phyloP scores from a whole-genome alignment of 2,113 vertebrate species.

The Etia nguti region DNA sequence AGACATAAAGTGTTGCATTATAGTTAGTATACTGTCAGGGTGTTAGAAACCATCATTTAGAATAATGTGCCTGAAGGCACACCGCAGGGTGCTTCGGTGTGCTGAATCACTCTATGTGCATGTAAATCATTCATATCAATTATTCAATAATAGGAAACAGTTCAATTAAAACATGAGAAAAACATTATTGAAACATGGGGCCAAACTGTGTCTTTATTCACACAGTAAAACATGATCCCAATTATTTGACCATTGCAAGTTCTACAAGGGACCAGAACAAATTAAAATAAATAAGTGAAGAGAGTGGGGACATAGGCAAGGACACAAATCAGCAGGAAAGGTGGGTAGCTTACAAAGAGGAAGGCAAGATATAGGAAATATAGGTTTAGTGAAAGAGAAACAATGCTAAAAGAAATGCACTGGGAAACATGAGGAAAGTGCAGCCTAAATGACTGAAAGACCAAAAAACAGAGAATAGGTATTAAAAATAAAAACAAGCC shows the following conservation, averaged over 20 bases:
- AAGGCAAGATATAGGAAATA: accelerated
- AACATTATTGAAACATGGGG: neutral
- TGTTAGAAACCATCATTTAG: neutral
- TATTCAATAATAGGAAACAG: neutral
- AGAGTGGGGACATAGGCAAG: neutral
- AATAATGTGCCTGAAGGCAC: neutral
- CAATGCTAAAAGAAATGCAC: accelerated
- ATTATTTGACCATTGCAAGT: neutral
- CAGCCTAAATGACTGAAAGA: neutral
- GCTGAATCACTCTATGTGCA: accelerated
- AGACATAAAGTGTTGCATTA: neutral
- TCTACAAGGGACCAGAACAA: neutral
- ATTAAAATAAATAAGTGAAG: neutral
- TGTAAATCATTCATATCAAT: neutral
- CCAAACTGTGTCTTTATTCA: neutral
- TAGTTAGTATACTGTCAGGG: neutral
- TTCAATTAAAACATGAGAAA: neutral
- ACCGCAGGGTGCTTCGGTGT: neutral
- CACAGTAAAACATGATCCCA: neutral
- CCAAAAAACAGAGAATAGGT: neutral
- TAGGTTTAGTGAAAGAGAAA: neutral
- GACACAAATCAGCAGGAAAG: neutral
- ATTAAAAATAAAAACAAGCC: neutral
- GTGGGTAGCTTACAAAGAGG: neutral
- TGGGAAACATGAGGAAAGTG: neutral